phyloP scores from a whole-genome alignment of 2,113 vertebrate species.

The Sterrhoptilus dennistouni region DNA sequence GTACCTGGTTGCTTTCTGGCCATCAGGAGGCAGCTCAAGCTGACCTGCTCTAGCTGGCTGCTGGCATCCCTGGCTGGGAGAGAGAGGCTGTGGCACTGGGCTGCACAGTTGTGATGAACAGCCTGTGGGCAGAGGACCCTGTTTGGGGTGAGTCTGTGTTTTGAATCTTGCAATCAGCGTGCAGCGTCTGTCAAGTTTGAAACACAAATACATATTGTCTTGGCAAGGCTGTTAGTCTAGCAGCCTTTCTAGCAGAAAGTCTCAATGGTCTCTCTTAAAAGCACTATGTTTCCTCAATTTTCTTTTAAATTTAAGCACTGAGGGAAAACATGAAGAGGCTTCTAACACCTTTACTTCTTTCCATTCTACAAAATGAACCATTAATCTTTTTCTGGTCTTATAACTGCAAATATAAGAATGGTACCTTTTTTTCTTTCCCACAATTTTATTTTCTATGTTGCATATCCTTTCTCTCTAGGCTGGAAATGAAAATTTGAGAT shows the following conservation, averaged over 20 bases:
- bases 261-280: not conserved
- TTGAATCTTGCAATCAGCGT: rapidly evolving
- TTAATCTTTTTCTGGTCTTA: not conserved
- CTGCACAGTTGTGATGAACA: not conserved
- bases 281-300: not conserved
- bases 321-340: not conserved
- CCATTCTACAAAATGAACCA: not conserved
- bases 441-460: not conserved
- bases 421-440: rapidly evolving
- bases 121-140: not conserved
- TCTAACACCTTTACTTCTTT: not conserved
- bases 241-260: not conserved
- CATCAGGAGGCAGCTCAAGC: not conserved
- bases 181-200: not conserved
- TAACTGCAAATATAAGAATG: not conserved
- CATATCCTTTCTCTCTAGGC: not conserved
- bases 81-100: not conserved
- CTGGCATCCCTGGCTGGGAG: too few species aligned
- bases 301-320: not conserved
- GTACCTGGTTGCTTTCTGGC: not conserved
- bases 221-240: not conserved
- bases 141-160: rapidly evolving
- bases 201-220: not conserved
- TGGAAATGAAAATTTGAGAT: not conserved
- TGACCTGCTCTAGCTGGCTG: not conserved